Evolutionary conservation across 2,113 vertebrate genomes (phyloP), one percentile per base, ranked within the genome.

Genomic region (Capreolus pygargus): DNA sequence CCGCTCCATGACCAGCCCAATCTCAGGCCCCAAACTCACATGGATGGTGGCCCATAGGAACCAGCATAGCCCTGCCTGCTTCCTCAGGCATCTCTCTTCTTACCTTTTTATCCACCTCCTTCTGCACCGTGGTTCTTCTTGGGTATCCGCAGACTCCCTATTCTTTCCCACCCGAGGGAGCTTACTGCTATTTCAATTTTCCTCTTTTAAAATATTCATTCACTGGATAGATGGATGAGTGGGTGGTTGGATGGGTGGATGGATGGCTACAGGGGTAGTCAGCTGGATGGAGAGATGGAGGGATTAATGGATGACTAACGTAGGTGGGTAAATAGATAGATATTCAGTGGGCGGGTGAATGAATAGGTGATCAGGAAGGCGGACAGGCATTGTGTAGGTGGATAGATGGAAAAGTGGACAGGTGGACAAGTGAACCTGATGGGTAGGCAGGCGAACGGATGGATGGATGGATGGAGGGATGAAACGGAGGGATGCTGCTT

Each of bases 251-350:
- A 21, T 28, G 7, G 27, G 2, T 78, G 67, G 43, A 3, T 16
- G 30, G 13, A 7, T 61, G 45, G 5, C 8, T 23, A 36, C 21
- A 10, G 50, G 28, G 27, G 2, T 28, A 15, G 50, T 2, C 4
- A 19, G 25, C 7, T 67, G 3, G 4, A 11, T 21, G 23, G 7
- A 23, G n/a, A 47, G 23, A 1, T 27, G 2, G 5, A 15, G 19
- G 23, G 7, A 23, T 6, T 43, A 50, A 54, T 11, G 11, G 13
- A 1, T 36, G 36, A 0, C 1, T 25, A 7, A 15, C 1, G 13
- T 50, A 1, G 4, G 2, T 57, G 30, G 39, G 2, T 33, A 8
- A 13, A 28, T 43, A 19, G 17, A 21, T 25, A 61, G 12, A 14
- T 47, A 17, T 1, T 84, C 6, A 16, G 70, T 33, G 25, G 17